Base-by-base conservation (phyloP, 2,888 invertebrate species). In the Capitulum mitella region DNA sequence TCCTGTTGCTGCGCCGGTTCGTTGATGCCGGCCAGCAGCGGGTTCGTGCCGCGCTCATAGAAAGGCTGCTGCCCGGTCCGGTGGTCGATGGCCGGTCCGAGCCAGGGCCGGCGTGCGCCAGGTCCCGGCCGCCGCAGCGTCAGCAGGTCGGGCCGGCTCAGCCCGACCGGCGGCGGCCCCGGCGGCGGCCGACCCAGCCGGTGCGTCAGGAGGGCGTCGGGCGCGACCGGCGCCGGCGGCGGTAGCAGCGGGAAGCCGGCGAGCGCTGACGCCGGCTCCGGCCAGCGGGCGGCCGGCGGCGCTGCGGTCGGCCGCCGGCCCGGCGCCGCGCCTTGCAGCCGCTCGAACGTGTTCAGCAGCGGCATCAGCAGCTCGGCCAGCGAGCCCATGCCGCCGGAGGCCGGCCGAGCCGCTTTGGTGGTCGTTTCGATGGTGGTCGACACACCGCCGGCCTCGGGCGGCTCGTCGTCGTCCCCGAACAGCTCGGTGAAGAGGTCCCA, bases 11-110 rank as follows among this genome's bases (percentile, higher is more conserved):
- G 37, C 22, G 22, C 2, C 19, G 26, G 37, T 1, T 70, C 70
- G 22, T 37, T 10, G 40, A 70, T 70, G 40, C 70, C 70, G 40
- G 70, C 70, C 70, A 70, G 70, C 70, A 70, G 70, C 26, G 70
- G 70, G 70, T 70, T 70, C 16, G 37, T 5, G 70, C 26, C 70
- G 16, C 34, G 5, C 1, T 40, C 26, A 22, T 70, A 70, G 40
- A 70, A 70, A 22, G 70, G 70, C n/a, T 26, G 54, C 54, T 29
- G 58, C 6, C 58, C 58, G 29, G n/a, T 5, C 26, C 70, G 37
- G 26, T 70, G 70, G 16, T 29, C 64, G 16, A 64, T 34, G 32
- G 19, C 14, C 26, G 40, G 37, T 8, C 70, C 70, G 16, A 70
- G 70, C 70, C 70, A 70, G 26, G 70, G 70, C 10, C 70, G 70